These are phyloP conservation scores for Amblyopsis hoosieri DNA, from an alignment of 2,797 vertebrate species.

Conservation along the genomic window DNA sequence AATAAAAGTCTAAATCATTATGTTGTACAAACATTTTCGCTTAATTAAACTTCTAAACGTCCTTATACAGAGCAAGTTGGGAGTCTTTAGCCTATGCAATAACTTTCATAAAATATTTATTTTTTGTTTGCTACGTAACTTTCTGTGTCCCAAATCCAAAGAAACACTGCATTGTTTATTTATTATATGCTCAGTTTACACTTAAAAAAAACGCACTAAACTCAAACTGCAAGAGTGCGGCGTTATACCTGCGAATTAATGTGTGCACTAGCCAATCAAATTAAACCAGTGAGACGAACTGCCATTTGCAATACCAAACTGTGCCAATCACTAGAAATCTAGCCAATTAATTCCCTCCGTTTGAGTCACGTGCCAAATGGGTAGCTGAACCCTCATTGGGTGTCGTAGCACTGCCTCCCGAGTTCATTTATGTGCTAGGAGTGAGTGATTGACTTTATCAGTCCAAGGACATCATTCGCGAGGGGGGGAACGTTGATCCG, in stretches of 20 bases:
- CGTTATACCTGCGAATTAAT: conserved; percentile 87
- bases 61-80: neutral
- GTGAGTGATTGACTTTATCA: conserved; percentile 97
- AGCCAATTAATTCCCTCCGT: conserved; percentile 82
- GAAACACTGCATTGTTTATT: neutral
- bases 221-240: conserved; percentile 39
- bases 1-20: no score
- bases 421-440: conserved; percentile 93
- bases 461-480: conserved; percentile 95
- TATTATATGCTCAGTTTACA: conserved; percentile 6
- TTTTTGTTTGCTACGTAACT: neutral
- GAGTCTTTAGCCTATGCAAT: neutral
- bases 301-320: conserved; percentile 85
- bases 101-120: neutral
- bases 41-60: neutral
- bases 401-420: conserved; percentile 84
- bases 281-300: conserved; percentile 78
- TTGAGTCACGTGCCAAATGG: conserved; percentile 81
- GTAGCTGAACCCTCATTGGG: conserved; percentile 83
- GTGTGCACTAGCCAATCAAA: conserved; percentile 83
- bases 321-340: conserved; percentile 84
- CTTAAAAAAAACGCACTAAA: neutral
- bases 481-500: conserved; percentile 87
- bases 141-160: neutral
- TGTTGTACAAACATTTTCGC: neutral